These are phyloP conservation scores for Electrophaes corylata DNA, from an alignment of 2,888 invertebrate genomes.

Conservation along the genomic window DNA sequence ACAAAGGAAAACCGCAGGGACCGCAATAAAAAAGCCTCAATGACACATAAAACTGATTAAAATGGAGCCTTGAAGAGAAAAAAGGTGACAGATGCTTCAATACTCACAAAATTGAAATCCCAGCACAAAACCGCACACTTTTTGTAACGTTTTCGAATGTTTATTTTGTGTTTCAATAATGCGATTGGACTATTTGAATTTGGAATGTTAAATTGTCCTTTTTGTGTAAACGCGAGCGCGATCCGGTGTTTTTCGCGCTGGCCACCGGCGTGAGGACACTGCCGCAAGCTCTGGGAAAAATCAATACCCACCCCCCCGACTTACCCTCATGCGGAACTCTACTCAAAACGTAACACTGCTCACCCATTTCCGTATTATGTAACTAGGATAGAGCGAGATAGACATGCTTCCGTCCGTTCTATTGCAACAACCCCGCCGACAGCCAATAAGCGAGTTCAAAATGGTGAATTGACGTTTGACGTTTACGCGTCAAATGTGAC, in stretches of 20 bases:
- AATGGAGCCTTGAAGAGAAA: constrained; percentile 56
- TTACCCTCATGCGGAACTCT: constrained; percentile 79
- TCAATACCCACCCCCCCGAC: constrained; percentile 76
- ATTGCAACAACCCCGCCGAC: constrained; percentile 60
- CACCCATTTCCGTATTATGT: constrained; percentile 81
- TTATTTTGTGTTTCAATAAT: constrained; percentile 41
- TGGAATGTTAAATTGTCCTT: constrained; percentile 56
- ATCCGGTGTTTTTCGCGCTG: constrained; percentile 76
- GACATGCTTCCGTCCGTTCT: constrained; percentile 53
- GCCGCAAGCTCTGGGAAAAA: constrained; percentile 80
- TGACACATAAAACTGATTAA: constrained; percentile 59
- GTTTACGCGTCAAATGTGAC: constrained; percentile 81
- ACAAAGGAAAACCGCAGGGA: constrained; percentile 37
- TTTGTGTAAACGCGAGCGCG: constrained; percentile 73
- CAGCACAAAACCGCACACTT: constrained; percentile 70
- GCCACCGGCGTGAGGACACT: constrained; percentile 78
- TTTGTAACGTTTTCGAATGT: constrained; percentile 45
- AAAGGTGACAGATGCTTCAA: constrained; percentile 49
- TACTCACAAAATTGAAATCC: constrained; percentile 73
- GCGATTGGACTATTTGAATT: constrained; percentile 48
- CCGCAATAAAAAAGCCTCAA: constrained; percentile 43
- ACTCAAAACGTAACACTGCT: constrained; percentile 69
- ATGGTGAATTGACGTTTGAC: constrained; percentile 78
- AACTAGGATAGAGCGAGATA: constrained; percentile 67
- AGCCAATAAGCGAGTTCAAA: constrained; percentile 67